Evolutionary conservation across 2,797 vertebrate genomes (phyloP).

Genomic region (Onychomys arenicola): DNA sequence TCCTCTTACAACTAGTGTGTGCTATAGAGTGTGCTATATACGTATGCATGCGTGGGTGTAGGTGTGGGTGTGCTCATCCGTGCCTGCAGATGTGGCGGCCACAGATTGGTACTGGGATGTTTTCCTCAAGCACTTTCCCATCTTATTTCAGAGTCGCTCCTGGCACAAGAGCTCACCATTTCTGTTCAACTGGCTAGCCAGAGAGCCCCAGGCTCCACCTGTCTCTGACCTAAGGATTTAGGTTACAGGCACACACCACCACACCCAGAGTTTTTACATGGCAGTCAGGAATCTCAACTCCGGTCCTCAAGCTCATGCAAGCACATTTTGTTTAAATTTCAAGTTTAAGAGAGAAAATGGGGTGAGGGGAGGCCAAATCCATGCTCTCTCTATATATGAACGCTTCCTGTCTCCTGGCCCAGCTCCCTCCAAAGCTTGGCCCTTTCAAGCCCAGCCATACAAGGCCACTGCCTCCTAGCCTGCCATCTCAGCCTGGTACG

Average conservation of each 20-base stretch:
- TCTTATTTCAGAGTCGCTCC: neutral
- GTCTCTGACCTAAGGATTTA: neutral
- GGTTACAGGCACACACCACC: neutral
- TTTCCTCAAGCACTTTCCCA: neutral
- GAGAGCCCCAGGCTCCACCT: neutral
- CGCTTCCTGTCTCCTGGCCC: neutral
- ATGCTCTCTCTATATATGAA: neutral
- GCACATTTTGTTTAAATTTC: neutral
- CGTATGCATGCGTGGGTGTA: too few species aligned
- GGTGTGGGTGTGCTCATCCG: neutral
- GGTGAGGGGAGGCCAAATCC: neutral
- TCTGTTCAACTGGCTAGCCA: neutral
- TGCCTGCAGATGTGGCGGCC: neutral
- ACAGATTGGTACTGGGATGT: neutral
- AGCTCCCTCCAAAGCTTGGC: neutral
- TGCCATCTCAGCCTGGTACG: slow-evolving; percentile 15
- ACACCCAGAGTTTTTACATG: too few species aligned
- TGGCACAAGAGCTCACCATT: neutral
- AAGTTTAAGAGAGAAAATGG: neutral
- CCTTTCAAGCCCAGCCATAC: neutral
- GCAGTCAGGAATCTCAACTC: neutral
- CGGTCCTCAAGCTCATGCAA: neutral
- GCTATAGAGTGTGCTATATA: neutral
- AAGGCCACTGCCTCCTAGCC: neutral
- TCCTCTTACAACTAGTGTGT: neutral